These are phyloP conservation scores for Periplaneta americana DNA, from an alignment of 1,140 invertebrate species.

Conservation along the genomic window DNA sequence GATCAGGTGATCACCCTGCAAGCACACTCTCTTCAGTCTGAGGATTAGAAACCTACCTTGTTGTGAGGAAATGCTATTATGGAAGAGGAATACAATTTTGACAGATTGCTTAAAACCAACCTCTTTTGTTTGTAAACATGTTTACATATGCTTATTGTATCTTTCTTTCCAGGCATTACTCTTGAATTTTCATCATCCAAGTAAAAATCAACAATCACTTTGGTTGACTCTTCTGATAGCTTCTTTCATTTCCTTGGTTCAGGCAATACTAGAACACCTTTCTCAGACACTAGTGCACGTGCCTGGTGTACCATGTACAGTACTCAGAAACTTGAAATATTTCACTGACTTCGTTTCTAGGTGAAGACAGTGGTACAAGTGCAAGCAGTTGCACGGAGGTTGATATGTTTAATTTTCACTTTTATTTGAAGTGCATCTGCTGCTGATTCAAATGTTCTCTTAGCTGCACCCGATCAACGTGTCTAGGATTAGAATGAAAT, in stretches of 20 bases:
- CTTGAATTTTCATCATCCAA: too few relatives aligned
- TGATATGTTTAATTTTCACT: neutral
- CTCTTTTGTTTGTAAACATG: neutral
- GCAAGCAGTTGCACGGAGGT: neutral
- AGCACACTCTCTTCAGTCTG: neutral
- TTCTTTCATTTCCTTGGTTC: neutral
- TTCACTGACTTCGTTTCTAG: too few relatives aligned
- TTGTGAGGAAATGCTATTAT: neutral
- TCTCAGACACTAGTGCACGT: neutral
- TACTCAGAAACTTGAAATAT: neutral
- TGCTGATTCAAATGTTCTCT: neutral
- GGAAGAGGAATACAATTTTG: neutral
- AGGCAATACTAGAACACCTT: neutral
- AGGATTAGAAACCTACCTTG: neutral
- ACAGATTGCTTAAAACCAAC: neutral
- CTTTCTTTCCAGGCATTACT: neutral
- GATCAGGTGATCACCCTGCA: too few relatives aligned
- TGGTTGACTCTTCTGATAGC: neutral
- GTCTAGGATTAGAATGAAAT: neutral
- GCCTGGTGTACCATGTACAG: neutral
- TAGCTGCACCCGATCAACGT: neutral
- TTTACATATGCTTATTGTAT: neutral
- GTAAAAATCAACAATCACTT: neutral
- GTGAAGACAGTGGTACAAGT: neutral
- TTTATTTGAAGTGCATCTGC: neutral